phyloP scores from a whole-genome alignment of 2,113 vertebrate genomes.

The Oryzias melastigma region DNA sequence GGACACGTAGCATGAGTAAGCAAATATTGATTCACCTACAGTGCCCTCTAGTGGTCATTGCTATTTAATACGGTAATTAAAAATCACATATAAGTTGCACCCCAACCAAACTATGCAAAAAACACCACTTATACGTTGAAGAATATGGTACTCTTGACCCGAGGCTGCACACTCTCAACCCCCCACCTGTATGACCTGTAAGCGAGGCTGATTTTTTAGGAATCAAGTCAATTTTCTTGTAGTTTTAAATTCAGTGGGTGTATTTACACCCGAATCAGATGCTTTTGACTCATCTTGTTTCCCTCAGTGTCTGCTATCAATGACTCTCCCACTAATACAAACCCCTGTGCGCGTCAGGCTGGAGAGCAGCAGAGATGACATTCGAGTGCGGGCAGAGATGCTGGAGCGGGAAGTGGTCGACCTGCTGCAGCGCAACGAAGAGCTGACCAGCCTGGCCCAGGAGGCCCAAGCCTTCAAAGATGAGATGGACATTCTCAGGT shows the following conservation, averaged over 20 bases:
- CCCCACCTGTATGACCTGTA: no score
- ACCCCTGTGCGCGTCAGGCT: slow-evolving; percentile 68
- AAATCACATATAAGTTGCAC: no score
- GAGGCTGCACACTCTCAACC: no score
- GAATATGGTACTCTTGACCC: no score
- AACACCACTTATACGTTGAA: no score
- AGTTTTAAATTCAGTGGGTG: background rate
- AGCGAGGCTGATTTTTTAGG: no score
- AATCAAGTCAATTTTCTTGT: no score
- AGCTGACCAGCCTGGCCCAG: slow-evolving; percentile 85
- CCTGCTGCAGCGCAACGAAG: slow-evolving; percentile 83
- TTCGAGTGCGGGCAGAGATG: slow-evolving; percentile 70
- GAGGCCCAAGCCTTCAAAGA: slow-evolving; percentile 88
- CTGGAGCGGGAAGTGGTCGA: slow-evolving; percentile 80
- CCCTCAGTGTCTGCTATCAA: background rate
- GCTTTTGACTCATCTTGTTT: background rate
- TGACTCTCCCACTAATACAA: background rate
- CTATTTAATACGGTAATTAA: no score
- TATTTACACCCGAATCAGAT: background rate
- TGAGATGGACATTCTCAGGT: slow-evolving; percentile 93
- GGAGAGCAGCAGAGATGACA: slow-evolving; percentile 84
- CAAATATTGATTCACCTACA: no score
- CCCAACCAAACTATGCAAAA: no score
- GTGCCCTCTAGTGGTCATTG: no score
- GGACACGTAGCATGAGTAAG: no score